Conservation (phyloP, 1,140 invertebrate species). For the Euura lappo region DNA sequence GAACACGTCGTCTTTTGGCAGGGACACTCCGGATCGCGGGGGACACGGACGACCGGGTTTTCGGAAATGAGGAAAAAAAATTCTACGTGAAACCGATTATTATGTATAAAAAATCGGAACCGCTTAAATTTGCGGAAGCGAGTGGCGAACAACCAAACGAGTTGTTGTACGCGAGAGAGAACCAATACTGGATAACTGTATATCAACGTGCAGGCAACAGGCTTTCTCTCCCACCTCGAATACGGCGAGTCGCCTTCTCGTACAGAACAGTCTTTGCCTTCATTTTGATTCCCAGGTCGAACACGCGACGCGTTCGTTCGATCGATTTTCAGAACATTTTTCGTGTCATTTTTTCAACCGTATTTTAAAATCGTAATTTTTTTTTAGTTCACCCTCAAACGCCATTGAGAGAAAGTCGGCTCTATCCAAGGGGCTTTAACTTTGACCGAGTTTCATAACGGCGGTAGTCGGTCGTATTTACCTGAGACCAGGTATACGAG, state of each 20-base stretch:
- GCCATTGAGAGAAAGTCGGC: neutral
- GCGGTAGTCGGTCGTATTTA: neutral
- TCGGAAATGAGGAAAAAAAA: no score
- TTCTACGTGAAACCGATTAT: neutral
- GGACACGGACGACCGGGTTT: no score
- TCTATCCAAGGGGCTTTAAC: neutral
- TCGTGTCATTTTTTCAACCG: no score
- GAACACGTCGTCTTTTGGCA: no score
- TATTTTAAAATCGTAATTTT: no score
- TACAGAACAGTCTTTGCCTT: no score
- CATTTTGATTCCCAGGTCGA: no score
- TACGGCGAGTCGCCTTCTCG: neutral
- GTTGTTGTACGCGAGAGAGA: neutral
- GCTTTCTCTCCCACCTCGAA: conserved; percentile 1
- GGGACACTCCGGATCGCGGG: no score
- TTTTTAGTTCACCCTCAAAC: no score
- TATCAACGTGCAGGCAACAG: conserved; percentile 6
- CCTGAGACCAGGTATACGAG: neutral
- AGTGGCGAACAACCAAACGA: neutral
- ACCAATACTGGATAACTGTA: conserved; percentile 7
- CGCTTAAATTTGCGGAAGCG: neutral
- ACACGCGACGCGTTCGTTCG: no score
- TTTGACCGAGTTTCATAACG: neutral
- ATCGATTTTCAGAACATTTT: no score
- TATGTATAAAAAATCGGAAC: neutral